Base-by-base conservation (phyloP, 2,113 vertebrate genomes). In the Zosterops pallidus region DNA sequence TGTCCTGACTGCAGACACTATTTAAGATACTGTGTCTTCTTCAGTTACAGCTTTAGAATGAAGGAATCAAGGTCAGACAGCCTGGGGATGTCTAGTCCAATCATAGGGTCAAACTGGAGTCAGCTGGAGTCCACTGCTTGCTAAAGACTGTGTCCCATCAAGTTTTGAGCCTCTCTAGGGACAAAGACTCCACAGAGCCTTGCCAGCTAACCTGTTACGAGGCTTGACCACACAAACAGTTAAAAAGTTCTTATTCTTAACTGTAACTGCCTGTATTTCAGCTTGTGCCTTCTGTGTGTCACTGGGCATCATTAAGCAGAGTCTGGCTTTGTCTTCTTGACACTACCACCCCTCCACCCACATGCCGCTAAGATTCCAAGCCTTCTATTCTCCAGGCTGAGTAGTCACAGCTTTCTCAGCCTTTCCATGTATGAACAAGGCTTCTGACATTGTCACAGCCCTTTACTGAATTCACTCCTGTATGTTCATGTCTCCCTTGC, bases 351-450 rank as follows among this genome's bases (percentile, higher is more conserved):
- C 12, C 6, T 14, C 2, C 15, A 23, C 15, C 8, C 12, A 33
- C 16, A 69, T 6, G 13, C 8, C 25, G 23, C 9, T 39, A 47
- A 39, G 16, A 62, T 70, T n/a, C 5, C 1, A 5, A 62, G 11
- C 37, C 11, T 81, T 77, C 56, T 71, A 2, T 47, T 80, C 41
- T 78, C 12, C 37, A 62, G 56, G 41, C 31, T 28, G 15, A 90
- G 49, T 56, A 77, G 25, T 26, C 17, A 20, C 47, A 76, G 31
- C 35, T 56, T 62, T 42, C 53, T 77, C 18, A 49, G 8, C 22
- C 22, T 24, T 49, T 33, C 35, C 0, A 0, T 6, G 6, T 13
- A 55, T 0, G 0, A 41, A 13, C 11, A 29, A 77, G 14, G 8
- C 12, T 55, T 59, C 29, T 63, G 49, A 19, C 23, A 56, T 3